phyloP scores from a whole-genome alignment of 2,797 vertebrate genomes.

The Acridotheres tristis region DNA sequence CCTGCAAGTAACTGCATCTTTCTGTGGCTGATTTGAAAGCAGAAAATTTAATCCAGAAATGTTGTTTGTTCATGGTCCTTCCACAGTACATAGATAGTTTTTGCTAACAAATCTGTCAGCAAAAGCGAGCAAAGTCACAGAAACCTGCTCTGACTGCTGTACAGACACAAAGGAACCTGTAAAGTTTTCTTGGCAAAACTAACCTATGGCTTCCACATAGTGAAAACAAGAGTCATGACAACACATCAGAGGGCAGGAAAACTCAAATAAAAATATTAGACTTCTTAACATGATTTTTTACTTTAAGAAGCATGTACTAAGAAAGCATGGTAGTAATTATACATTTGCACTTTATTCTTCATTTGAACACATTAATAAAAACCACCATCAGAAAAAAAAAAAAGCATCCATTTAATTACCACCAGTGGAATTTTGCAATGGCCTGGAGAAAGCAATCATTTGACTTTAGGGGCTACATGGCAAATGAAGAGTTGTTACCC shows the following conservation, averaged over 20 bases:
- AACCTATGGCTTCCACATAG: neutral
- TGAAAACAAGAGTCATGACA: neutral
- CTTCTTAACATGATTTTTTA: neutral
- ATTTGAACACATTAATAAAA: neutral
- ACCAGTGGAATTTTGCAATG: neutral
- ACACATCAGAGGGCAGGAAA: neutral
- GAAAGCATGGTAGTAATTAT: neutral
- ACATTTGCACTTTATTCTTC: neutral
- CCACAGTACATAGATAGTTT: neutral
- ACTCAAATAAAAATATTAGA: neutral
- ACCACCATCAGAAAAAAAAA: rapidly evolving
- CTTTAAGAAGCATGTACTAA: neutral
- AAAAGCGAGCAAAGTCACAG: neutral
- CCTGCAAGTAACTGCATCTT: neutral
- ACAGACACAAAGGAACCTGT: neutral
- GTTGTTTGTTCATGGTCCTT: neutral
- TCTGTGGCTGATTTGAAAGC: neutral
- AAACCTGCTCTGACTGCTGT: neutral
- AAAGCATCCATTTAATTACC: neutral
- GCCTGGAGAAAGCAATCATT: neutral
- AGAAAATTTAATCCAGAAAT: neutral
- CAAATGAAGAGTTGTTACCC: neutral
- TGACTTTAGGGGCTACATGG: neutral
- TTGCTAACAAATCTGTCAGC: neutral
- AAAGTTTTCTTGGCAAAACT: slow-evolving; percentile 9